Evolutionary conservation across 2,888 invertebrate genomes (phyloP), one percentile per base, ranked within the genome.

Genomic region (Pachymerium ferrugineum): DNA sequence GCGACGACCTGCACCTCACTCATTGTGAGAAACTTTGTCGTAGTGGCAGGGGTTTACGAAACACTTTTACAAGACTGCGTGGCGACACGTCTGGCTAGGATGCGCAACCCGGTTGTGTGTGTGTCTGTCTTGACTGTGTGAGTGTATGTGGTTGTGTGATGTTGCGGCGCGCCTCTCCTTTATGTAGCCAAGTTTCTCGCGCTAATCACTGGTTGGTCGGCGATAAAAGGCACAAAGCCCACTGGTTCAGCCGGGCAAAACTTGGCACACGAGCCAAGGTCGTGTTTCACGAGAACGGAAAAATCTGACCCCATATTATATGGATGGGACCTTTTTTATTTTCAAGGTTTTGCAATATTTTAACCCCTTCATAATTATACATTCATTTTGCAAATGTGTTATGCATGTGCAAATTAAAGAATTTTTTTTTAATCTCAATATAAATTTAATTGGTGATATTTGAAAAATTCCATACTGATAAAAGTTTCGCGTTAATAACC

Each of bases 181-280:
- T 47, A 22, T 47, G 47, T 47, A 47, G 47, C 19, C 47, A 22
- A 47, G 16, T n/a, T 47, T 47, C 47, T 16, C 19, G 47, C 47
- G 47, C 47, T 47, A 47, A 47, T 47, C 47, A 47, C 47, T 47
- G 47, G 47, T 47, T 47, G 47, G 47, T 47, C 47, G 47, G 19
- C 47, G 47, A 47, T 47, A 47, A 47, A 47, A 47, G 16, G 47
- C 47, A 19, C 47, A 47, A 47, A 47, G 16, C 47, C 47, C 47
- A 47, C 22, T 47, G 47, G 47, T 47, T 47, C 47, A 47, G 47
- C 47, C 47, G 47, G 47, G 47, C 19, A 47, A 22, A 47, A 47
- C 47, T 47, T 47, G 47, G 47, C 47, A 47, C 47, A 47, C 47
- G 47, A 47, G 47, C 47, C 47, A 47, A 47, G 47, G 47, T 47